These are phyloP conservation scores for Catotricha subobsoleta DNA, from an alignment of 2,888 invertebrate genomes.

Conservation along the genomic window DNA sequence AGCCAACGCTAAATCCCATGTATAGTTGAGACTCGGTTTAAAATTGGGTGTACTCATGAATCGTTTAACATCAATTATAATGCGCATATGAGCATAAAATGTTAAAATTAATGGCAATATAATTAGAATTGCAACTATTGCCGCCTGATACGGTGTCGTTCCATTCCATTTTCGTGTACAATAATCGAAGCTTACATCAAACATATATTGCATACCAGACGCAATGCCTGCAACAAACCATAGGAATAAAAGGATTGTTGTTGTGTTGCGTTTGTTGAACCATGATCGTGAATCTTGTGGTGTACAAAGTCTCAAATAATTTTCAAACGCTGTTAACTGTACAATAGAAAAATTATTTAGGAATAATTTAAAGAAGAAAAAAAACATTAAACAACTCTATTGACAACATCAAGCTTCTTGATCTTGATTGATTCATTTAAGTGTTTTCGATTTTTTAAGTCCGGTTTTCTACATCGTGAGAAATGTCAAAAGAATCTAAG, in stretches of 20 bases:
- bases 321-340: conserved; percentile 42
- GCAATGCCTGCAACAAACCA: conserved; percentile 38
- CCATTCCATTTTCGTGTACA: conserved; percentile 39
- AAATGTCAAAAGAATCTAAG: no score
- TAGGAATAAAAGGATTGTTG: conserved; percentile 34
- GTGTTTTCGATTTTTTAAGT: no score
- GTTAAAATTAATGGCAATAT: conserved; percentile 39
- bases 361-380: no score
- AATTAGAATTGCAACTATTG: conserved; percentile 39
- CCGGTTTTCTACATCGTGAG: no score
- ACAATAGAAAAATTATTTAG: no score
- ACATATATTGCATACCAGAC: conserved; percentile 41
- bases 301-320: conserved; percentile 43
- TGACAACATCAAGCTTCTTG: no score
- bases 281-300: conserved; percentile 26
- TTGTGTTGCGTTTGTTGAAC: conserved; percentile 28
- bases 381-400: no score
- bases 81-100: conserved; percentile 34
- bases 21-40: conserved; percentile 41
- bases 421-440: no score
- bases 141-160: conserved; percentile 36
- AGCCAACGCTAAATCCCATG: conserved; percentile 42
- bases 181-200: conserved; percentile 47
- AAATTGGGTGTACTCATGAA: conserved; percentile 38
- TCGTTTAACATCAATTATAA: conserved; percentile 33